Percentiles rank a stretch among this genome's conserved stretches.
Conservation (phyloP, 2,113 vertebrate genomes). For the Hippoglossus stenolepis region DNA sequence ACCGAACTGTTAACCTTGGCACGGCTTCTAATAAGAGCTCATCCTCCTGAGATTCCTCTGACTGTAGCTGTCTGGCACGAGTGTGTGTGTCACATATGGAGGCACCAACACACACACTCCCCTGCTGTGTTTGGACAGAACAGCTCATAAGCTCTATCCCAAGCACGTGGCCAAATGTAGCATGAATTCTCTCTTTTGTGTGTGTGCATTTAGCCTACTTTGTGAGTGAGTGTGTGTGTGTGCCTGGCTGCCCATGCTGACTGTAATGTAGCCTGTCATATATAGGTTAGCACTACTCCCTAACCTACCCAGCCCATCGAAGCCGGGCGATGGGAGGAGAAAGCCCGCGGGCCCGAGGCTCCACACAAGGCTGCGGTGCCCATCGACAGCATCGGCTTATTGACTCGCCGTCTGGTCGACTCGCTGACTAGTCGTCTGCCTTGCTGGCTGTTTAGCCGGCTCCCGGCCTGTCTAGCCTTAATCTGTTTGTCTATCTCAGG, state of each 20-base stretch:
- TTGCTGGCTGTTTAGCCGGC: conserved; percentile 36
- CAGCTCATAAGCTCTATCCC: conserved; percentile 48
- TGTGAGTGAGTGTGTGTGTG: conserved; percentile 24
- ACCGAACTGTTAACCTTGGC: conserved; percentile 35
- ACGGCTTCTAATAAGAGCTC: conserved; percentile 31
- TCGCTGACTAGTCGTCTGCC: conserved; percentile 52
- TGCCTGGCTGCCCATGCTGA: conserved; percentile 82
- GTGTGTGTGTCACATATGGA: not conserved
- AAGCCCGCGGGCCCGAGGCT: conserved; percentile 77
- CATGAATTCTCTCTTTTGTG: conserved; percentile 50
- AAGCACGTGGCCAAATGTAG: conserved; percentile 66
- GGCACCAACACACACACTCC: conserved; percentile 35
- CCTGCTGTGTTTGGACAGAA: conserved; percentile 62
- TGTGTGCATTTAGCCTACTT: conserved; percentile 35
- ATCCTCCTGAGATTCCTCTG: conserved; percentile 31
- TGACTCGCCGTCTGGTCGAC: conserved; percentile 56
- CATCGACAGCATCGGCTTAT: conserved; percentile 80
- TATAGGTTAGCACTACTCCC: conserved; percentile 88
- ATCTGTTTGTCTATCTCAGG: conserved; percentile 60
- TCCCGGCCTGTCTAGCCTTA: conserved; percentile 38
- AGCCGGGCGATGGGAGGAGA: conserved; percentile 63
- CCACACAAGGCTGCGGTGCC: conserved; percentile 65
- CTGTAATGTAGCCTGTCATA: conserved; percentile 90
- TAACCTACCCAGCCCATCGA: conserved; percentile 78
- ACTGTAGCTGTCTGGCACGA: conserved; percentile 10